Base-by-base conservation (phyloP, 2,888 invertebrate genomes). In the Brenthis hecate region DNA sequence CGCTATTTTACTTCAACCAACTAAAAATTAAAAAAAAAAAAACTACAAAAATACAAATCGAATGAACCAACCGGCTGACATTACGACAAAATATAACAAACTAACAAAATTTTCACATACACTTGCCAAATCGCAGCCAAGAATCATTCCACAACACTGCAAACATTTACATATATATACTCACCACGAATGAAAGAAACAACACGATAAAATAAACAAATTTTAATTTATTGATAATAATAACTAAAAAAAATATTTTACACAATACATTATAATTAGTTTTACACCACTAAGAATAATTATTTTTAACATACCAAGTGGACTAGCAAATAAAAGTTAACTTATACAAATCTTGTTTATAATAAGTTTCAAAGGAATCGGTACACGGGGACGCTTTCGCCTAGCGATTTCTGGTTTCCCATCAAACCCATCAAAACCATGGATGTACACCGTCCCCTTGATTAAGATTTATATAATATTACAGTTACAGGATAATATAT, bases 191-290 rank as follows among this genome's bases (percentile, higher is more conserved):
- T 43, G 3, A 69, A 70, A 70, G 61, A 72, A 72, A 72, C 70
- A 62, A 70, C 72, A 68, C 60, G 78, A 78, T 89, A 86, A 92
- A 92, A 91, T 92, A 92, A 92, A 92, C 92, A 92, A 92, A 91
- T 91, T 92, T 91, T 91, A 91, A 92, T 92, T 92, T 91, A 92
- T 91, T 92, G 91, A 91, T 91, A 88, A 83, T 89, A 91, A 89
- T 88, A 89, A 89, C 85, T 85, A 88, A 91, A 91, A 90, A 90
- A 90, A 89, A 90, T 90, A 88, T 91, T 90, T 91, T 91, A 90
- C 91, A 92, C 89, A 89, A 89, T 91, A 92, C 90, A 89, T 91
- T 91, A 90, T 88, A 89, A 91, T 92, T 92, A 92, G 91, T 92
- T 87, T 91, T 92, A 91, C 89, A 91, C 89, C 82, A 83, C 92